Evolutionary conservation across 2,888 invertebrate species (phyloP), one percentile per base, ranked within the genome.

Genomic region (Trissolcus japonicus): DNA sequence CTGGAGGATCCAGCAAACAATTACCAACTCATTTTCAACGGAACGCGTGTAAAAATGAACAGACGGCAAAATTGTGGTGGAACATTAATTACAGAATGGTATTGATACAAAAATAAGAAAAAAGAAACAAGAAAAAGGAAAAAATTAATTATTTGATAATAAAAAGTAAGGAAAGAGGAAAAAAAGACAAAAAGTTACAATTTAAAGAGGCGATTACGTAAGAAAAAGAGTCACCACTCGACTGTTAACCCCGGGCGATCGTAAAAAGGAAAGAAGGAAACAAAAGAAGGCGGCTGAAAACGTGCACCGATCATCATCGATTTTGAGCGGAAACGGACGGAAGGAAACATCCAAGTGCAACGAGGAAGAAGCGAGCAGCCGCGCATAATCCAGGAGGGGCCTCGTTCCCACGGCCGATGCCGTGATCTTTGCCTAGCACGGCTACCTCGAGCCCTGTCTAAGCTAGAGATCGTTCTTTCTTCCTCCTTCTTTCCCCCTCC

Each of bases 381-480:
- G 54, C 59, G 55, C 56, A 68, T 63, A 60, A 72, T 57, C 59
- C 69, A 63, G 68, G 73, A 69, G 66, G 67, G 48, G 81, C 82
- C 82, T 85, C 84, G 85, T 88, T 88, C 87, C 86, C 86, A 87
- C 86, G 87, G 82, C 87, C 87, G 86, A 80, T 79, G 85, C 84
- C 85, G 86, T 87, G 87, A 87, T 87, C 87, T 87, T 87, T 87
- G 84, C 83, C 81, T 80, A 81, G 82, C 82, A 46, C 61, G 14
- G 65, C 60, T 59, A 68, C 79, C 68, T 55, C 61, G 40, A 73
- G 65, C 62, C 60, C 56, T 61, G 50, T 56, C 66, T 62, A 63
- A n/a, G 46, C 62, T 46, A 66, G 57, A 76, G 72, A 75, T 71
- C 48, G 25, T 57, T 57, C 56, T 50, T 48, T 61, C 60, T 35